phyloP scores from a whole-genome alignment of 2,113 vertebrate genomes.

The Hipposideros armiger region DNA sequence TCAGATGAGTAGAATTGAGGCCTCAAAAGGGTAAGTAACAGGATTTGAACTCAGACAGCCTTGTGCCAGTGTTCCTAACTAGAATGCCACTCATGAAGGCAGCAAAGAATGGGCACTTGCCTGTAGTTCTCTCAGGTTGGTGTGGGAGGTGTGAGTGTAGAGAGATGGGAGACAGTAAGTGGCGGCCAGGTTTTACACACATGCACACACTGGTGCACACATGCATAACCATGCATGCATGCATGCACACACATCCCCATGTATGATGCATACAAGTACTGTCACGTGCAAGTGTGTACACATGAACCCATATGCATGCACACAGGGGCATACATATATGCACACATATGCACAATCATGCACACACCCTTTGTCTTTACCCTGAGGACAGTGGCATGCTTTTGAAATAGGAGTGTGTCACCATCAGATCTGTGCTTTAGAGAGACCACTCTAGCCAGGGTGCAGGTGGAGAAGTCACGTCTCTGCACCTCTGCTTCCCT shows the following conservation, averaged over 20 bases:
- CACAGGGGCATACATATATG: too few relatives aligned
- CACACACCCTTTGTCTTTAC: not conserved
- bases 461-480: not conserved
- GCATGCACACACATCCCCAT: not conserved
- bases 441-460: not conserved
- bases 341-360: too few relatives aligned
- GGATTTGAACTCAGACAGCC: not conserved
- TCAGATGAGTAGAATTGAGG: not conserved
- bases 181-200: not conserved
- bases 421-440: not conserved
- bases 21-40: not conserved
- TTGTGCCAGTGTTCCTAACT: not conserved
- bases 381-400: not conserved
- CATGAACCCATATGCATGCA: too few relatives aligned
- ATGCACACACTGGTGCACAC: fast-evolving
- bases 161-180: fast-evolving
- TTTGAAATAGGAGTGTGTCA: not conserved
- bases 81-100: fast-evolving
- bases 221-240: fast-evolving
- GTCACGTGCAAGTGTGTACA: too few relatives aligned
- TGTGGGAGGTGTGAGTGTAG: fast-evolving
- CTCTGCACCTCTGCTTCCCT: not conserved
- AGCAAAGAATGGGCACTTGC: not conserved
- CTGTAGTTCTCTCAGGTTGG: not conserved
- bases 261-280: too few relatives aligned